phyloP scores from a whole-genome alignment of 2,888 invertebrate species.

The Homarus gammarus region DNA sequence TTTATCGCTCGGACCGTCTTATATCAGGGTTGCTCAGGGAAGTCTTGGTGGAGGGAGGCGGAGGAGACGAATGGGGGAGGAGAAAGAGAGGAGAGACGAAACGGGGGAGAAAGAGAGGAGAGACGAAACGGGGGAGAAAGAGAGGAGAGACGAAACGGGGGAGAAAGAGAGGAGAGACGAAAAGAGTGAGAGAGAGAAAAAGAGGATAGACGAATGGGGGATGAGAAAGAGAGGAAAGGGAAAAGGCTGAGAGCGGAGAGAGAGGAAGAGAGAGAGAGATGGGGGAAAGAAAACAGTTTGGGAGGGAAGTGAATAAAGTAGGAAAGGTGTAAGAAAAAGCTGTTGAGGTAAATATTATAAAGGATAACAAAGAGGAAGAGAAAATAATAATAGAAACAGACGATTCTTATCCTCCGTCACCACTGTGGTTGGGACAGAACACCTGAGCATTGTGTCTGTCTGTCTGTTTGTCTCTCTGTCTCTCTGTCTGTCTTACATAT shows the following conservation, averaged over 20 bases:
- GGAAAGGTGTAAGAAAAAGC: neutral
- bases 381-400: too few relatives aligned
- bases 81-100: constrained; percentile 28
- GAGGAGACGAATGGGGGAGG: neutral
- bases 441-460: too few relatives aligned
- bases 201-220: neutral
- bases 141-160: neutral
- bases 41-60: constrained; percentile 26
- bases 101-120: constrained; percentile 2
- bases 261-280: neutral
- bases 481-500: too few relatives aligned
- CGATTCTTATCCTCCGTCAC: too few relatives aligned
- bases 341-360: neutral
- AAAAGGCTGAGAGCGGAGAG: constrained; percentile 3
- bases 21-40: constrained; percentile 66
- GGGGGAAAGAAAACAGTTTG: neutral
- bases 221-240: constrained; percentile 30
- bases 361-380: too few relatives aligned
- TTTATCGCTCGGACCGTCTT: constrained; percentile 65
- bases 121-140: constrained; percentile 22
- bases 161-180: neutral
- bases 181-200: neutral
- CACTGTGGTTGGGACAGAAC: too few relatives aligned
- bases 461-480: too few relatives aligned
- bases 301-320: neutral